Conservation (phyloP, 92 coral and sea anemone genomes). For the Virgularia gustaviana region DNA sequence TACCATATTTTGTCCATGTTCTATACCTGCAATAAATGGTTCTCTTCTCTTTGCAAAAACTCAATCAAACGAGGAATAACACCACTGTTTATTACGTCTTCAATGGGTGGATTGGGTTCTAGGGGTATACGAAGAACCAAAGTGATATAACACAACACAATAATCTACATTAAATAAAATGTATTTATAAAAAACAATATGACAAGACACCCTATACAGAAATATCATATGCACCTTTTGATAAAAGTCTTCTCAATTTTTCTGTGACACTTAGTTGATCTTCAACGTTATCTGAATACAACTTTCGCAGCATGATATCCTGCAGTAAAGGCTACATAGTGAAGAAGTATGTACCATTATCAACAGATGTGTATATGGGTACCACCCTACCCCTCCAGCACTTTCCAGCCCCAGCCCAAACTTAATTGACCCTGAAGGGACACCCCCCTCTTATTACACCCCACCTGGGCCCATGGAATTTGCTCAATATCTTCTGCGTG, state of each 20-base stretch:
- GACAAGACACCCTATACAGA: neutral
- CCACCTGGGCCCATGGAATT: too few species aligned
- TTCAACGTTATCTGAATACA: slow-evolving; percentile 70
- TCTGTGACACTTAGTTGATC: slow-evolving; percentile 85
- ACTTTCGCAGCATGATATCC: slow-evolving; percentile 70
- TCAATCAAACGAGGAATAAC: slow-evolving; percentile 93
- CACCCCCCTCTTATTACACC: too few species aligned
- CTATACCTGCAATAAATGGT: slow-evolving; percentile 80
- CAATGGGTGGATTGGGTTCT: slow-evolving; percentile 98
- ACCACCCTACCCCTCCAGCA: too few species aligned
- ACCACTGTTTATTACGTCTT: slow-evolving; percentile 89
- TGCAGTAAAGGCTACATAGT: slow-evolving; percentile 56
- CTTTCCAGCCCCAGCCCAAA: too few species aligned
- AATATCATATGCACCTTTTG: slow-evolving; percentile 65
- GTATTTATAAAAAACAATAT: neutral
- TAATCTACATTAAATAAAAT: neutral
- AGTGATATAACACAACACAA: neutral
- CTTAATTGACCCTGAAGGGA: too few species aligned
- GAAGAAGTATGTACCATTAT: too few species aligned
- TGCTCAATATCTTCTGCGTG: too few species aligned
- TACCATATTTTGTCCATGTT: too few species aligned
- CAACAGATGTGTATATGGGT: too few species aligned
- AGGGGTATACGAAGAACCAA: neutral
- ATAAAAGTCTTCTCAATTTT: slow-evolving; percentile 79
- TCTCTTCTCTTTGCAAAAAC: slow-evolving; percentile 83